These are phyloP conservation scores for Cosmia pyralina DNA, from an alignment of 2,888 invertebrate genomes.

Conservation along the genomic window DNA sequence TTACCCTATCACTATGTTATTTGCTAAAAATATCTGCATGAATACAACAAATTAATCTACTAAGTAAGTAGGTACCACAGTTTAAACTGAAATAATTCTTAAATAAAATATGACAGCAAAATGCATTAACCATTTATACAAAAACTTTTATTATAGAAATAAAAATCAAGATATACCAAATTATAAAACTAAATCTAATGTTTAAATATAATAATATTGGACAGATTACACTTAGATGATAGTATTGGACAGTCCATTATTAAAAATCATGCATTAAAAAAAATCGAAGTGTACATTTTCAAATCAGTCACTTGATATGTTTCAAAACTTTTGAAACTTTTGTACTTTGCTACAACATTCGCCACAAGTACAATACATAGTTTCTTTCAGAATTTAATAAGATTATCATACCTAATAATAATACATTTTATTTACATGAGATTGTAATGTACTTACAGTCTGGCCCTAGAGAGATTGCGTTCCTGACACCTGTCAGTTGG, in stretches of 20 bases:
- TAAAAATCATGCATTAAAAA: constrained; percentile 46
- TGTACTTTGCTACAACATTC: constrained; percentile 73
- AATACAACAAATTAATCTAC: constrained; percentile 60
- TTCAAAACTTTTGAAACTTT: constrained; percentile 71
- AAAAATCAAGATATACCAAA: constrained; percentile 36
- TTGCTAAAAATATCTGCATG: constrained; percentile 52
- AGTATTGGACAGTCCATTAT: constrained; percentile 47
- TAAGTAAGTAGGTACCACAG: constrained; percentile 43
- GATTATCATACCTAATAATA: constrained; percentile 57
- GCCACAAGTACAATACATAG: constrained; percentile 51
- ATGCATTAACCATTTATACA: constrained; percentile 54
- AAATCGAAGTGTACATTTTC: constrained; percentile 58
- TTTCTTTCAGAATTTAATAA: constrained; percentile 42
- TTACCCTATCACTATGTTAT: constrained; percentile 71
- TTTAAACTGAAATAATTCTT: constrained; percentile 44
- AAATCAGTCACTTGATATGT: constrained; percentile 73
- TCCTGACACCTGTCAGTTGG: too few species aligned
- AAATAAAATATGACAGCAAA: constrained; percentile 50
- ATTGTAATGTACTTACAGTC: constrained; percentile 16
- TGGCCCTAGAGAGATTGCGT: too few species aligned
- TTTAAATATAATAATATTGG: constrained; percentile 51
- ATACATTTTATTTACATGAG: constrained; percentile 60
- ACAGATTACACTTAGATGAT: constrained; percentile 57
- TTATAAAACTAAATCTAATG: constrained; percentile 40
- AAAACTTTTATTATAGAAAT: constrained; percentile 25